Evolutionary conservation across 64 coral and sea anemone genomes (phyloP).

Genomic region (Montipora foliosa): DNA sequence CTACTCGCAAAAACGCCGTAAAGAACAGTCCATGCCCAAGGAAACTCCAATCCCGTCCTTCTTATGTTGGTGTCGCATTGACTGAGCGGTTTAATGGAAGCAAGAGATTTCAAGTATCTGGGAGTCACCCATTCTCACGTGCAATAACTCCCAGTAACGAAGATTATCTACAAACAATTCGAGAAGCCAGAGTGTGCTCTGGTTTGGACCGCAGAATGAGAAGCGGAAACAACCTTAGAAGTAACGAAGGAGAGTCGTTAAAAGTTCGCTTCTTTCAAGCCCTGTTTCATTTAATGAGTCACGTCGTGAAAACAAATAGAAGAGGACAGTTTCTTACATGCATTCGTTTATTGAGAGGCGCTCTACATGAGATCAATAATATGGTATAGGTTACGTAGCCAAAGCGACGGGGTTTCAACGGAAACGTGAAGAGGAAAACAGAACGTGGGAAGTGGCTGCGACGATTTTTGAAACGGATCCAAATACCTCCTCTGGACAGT

Average conservation of each 20-base stretch:
- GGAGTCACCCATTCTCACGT: neutral
- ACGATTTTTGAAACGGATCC: too few relatives aligned
- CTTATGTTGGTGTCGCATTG: too few relatives aligned
- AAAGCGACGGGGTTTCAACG: too few relatives aligned
- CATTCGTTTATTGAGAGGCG: slow-evolving; percentile 4
- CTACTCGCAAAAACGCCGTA: neutral
- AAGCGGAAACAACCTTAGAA: neutral
- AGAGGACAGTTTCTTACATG: slow-evolving; percentile 11
- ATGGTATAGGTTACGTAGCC: neutral
- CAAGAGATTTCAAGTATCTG: neutral
- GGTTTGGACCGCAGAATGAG: neutral
- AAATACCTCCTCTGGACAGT: too few relatives aligned
- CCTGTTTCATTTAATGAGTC: neutral
- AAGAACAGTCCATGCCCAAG: neutral
- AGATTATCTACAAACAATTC: neutral
- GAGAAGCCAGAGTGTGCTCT: neutral
- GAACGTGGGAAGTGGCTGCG: too few relatives aligned
- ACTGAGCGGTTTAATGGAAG: neutral
- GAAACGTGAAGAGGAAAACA: too few relatives aligned
- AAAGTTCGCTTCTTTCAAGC: slow-evolving; percentile 8
- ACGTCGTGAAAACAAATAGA: neutral
- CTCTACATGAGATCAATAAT: slow-evolving; percentile 17
- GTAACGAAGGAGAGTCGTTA: neutral
- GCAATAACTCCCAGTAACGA: neutral
- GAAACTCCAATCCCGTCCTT: neutral